Conservation (phyloP, 2,113 vertebrate genomes). For the Turdus rufiventris region DNA sequence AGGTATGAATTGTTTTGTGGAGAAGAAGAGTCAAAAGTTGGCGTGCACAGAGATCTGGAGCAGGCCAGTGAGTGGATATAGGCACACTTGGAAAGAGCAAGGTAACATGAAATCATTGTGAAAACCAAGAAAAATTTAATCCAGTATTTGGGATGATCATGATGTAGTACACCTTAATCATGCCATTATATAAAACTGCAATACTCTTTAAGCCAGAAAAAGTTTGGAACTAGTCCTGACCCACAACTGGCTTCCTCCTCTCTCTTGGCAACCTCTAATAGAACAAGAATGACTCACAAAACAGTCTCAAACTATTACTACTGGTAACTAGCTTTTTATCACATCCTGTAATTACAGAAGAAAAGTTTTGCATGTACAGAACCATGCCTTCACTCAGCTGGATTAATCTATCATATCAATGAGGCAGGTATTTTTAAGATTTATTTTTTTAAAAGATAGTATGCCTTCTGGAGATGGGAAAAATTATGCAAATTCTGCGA, state of each 20-base stretch:
- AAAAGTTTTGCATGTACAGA: not conserved
- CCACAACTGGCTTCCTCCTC: not conserved
- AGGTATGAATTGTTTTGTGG: not conserved
- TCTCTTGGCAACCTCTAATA: not conserved
- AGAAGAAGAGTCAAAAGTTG: not conserved
- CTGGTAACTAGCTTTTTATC: not conserved
- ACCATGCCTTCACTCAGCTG: not conserved
- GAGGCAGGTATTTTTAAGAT: fast-evolving
- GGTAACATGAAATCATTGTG: not conserved
- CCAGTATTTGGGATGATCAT: not conserved
- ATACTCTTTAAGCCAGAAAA: not conserved
- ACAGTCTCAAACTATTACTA: not conserved
- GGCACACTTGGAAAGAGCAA: not conserved
- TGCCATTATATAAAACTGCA: not conserved
- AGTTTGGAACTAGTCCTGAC: not conserved
- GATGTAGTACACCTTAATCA: not conserved
- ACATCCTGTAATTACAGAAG: not conserved
- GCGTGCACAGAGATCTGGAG: fast-evolving
- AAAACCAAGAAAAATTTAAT: not conserved
- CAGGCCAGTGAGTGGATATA: not conserved
- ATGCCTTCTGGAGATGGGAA: not conserved
- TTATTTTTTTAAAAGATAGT: not conserved
- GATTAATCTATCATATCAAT: not conserved
- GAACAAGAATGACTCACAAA: not conserved
- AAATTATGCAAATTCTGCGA: not conserved